Evolutionary conservation across 2,888 invertebrate species (phyloP), one percentile per base, ranked within the genome.

Genomic region (Dastarcus helophoroides): DNA sequence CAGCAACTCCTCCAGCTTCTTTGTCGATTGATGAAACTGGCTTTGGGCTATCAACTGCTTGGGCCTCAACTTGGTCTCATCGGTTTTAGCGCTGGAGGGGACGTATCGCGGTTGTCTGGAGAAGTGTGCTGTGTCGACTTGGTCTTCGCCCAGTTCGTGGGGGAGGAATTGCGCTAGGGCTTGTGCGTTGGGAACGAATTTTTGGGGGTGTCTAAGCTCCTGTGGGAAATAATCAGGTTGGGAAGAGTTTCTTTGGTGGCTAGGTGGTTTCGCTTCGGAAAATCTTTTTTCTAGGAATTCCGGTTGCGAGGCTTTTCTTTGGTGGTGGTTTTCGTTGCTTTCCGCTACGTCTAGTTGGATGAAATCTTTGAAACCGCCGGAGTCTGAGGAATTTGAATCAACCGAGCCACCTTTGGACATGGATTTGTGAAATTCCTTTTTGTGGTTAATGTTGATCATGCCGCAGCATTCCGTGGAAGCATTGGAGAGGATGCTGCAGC

Each of bases 341-440:
- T 37, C 34, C 9, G 36, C 31, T 2, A 10, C 10, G 6, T 33
- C 30, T 22, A 56, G 38, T 30, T 59, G 60, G 14, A 62, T 42
- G 39, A 62, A 63, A 39, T 64, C 63, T 36, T 63, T 62, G 42
- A 64, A 64, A 3, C 64, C 63, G 3, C 64, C 63, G 0, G 63
- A 63, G 42, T 62, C 61, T 3, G 63, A 63, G 3, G 62, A 62
- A 34, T 60, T 62, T 3, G 62, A 62, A 41, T 63, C 63, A 14
- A 61, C 40, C 2, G 62, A 62, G 37, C 61, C 62, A 26, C 59
- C 50, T 49, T 62, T 62, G 3, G 54, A 50, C 41, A 60, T 51
- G 3, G 46, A 42, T 43, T 56, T 48, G 15, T 40, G 43, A 14
- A 59, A 39, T 31, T 57, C 58, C 35, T 62, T 60, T 33, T 59